A percentile compares a stretch with the other conserved stretches of the same genome.
Evolutionary conservation across 2,888 invertebrate genomes (phyloP).

Genomic region (Drosophila pseudotalamancana): DNA sequence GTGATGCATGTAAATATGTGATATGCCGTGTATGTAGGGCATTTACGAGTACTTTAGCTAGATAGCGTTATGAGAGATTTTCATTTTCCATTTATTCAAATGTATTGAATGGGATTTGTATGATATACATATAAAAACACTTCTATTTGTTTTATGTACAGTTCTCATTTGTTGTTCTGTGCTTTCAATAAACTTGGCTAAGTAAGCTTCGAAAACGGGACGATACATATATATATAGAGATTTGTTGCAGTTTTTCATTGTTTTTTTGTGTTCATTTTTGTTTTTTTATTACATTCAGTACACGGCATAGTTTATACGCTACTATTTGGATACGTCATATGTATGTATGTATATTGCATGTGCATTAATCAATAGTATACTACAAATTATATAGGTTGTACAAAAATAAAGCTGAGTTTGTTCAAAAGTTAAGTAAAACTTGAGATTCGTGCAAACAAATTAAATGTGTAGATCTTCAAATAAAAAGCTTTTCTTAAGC

Average conservation of each 20-base stretch:
- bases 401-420: constrained; percentile 69
- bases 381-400: constrained; percentile 37
- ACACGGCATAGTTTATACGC: constrained; percentile 53
- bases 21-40: constrained; percentile 39
- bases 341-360: constrained; percentile 51
- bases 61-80: constrained; percentile 16
- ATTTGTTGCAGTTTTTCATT: not conserved
- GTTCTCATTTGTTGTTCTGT: constrained; percentile 10
- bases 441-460: constrained; percentile 58
- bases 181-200: constrained; percentile 10
- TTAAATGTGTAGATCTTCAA: constrained; percentile 1
- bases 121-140: constrained; percentile 24
- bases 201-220: constrained; percentile 13
- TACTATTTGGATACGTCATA: constrained; percentile 75
- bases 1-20: constrained; percentile 31
- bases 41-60: constrained; percentile 23
- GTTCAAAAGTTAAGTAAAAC: constrained; percentile 50
- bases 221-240: constrained; percentile 9
- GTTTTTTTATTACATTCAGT: constrained; percentile 46
- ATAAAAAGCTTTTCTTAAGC: constrained; percentile 32
- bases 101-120: constrained; percentile 8
- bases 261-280: constrained; percentile 16
- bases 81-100: constrained; percentile 15
- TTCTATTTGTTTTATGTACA: constrained; percentile 44
- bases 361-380: constrained; percentile 46